Base-by-base conservation (phyloP, 64 coral and sea anemone species). In the Platygyra sinensis region DNA sequence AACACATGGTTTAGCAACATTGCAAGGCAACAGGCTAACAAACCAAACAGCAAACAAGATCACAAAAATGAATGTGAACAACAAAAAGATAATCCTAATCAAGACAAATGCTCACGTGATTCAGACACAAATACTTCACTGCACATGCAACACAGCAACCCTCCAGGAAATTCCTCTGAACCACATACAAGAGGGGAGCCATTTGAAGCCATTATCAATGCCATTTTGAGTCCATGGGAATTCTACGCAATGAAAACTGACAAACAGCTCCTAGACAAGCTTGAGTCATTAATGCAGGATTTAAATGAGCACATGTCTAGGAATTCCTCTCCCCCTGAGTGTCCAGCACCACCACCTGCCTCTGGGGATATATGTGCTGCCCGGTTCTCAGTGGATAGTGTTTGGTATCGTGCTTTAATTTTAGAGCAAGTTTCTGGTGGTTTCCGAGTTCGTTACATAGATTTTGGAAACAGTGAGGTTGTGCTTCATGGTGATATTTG, bases 341-440 rank as follows among this genome's bases (percentile, higher is more conserved):
- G 33, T 9, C 27, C 39, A 15, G 22, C 63, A 49, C 49, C 36
- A 71, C 52, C 52, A 42, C 38, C 78, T 30, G 15, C 75, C 39
- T 38, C 49, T 30, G 83, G 74, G 60, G 72, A 90, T 38, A 8
- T 81, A 0, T 98, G 96, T 72, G 91, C 94, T 84, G 88, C 87
- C 25, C 90, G 79, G 39, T 90, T 93, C 61, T 80, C 67, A 12
- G 20, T 50, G 57, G 90, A 98, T 52, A 89, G 83, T 76, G 63
- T 77, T 30, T 98, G 96, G 96, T 94, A 98, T 91, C 91, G 96
- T 38, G 96, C 87, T 19, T 72, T 93, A 13, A 33, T 93, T 2
- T 72, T 81, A 14, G 87, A 87, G 51, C 60, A 61, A 12, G 14
- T 80, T 15, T 55, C 86, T 10, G 30, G 67, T 55, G 75, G 62